phyloP scores from a whole-genome alignment of 1,140 invertebrate species.

The Drosophila biarmipes region DNA sequence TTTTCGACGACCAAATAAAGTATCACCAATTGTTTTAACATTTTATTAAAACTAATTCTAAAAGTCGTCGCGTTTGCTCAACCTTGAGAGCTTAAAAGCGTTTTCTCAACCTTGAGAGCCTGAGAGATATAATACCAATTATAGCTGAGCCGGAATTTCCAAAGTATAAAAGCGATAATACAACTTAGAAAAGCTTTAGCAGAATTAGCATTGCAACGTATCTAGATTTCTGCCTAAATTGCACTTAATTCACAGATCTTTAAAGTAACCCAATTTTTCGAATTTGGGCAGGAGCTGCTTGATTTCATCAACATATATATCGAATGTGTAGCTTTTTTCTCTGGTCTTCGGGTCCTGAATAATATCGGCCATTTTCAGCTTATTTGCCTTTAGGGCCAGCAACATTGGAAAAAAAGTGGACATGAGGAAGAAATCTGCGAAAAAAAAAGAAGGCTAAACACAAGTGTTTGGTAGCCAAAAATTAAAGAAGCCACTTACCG shows the following conservation, averaged over 20 bases:
- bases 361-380: constrained; percentile 33
- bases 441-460: neutral
- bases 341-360: constrained; percentile 10
- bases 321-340: constrained; percentile 8
- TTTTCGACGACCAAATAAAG: constrained; percentile 17
- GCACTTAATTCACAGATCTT: constrained; percentile 16
- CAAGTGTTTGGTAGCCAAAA: neutral
- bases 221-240: neutral
- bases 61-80: no score
- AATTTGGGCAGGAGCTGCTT: constrained; percentile 29
- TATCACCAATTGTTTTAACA: neutral
- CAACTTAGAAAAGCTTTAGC: no score
- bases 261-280: constrained; percentile 60
- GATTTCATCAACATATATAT: constrained; percentile 25
- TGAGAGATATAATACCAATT: no score
- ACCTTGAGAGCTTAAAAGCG: no score
- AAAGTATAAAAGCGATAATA: no score
- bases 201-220: no score
- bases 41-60: neutral
- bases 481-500: constrained; percentile 23
- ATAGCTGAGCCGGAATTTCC: no score
- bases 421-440: constrained; percentile 48
- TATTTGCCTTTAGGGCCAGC: constrained; percentile 13
- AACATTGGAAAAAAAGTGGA: constrained; percentile 45
- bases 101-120: no score